Evolutionary conservation across 2,888 invertebrate species (phyloP), one percentile per base, ranked within the genome.

Genomic region (Nowickia ferox): DNA sequence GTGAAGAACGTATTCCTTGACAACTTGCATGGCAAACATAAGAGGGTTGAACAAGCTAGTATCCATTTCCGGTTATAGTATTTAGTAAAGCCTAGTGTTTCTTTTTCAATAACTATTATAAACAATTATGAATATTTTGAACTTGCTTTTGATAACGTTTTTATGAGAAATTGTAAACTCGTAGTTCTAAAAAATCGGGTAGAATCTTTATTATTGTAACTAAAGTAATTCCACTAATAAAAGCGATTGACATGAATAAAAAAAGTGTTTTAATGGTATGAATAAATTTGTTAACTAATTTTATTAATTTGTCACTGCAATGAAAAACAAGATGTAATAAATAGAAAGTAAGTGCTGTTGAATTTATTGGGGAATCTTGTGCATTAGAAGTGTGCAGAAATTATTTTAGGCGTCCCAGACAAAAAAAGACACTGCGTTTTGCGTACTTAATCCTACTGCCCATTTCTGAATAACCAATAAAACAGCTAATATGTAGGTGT

Each of bases 171-270:
- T 61, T 63, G 1, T 38, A 78, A 65, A 63, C 30, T 48, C 61
- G n/a, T 75, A 53, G 57, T 57, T 82, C 30, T 69, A 61, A 59
- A 69, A 65, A 80, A 74, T 53, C 55, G 42, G 17, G 74, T 74
- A 85, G 81, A 84, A 80, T 68, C 46, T 81, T 82, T 78, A 75
- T 81, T 75, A 85, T 65, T 85, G 78, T 82, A 78, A 85, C 71
- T 66, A 71, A 75, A 48, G 51, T 48, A 69, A 75, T 44, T n/a
- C 69, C 63, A 82, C n/a, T 79, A 84, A 86, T 79, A 82, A 85
- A 84, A 15, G 55, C 11, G 17, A 81, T 63, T 69, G 51, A 75
- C 40, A 76, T 74, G 63, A 48, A 84, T 65, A 78, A 59, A 61
- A 40, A 51, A 44, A 22, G 22, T 40, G 38, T 51, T 68, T 68